Evolutionary conservation across 2,797 vertebrate species (phyloP).

Genomic region (Lepus townsendii): DNA sequence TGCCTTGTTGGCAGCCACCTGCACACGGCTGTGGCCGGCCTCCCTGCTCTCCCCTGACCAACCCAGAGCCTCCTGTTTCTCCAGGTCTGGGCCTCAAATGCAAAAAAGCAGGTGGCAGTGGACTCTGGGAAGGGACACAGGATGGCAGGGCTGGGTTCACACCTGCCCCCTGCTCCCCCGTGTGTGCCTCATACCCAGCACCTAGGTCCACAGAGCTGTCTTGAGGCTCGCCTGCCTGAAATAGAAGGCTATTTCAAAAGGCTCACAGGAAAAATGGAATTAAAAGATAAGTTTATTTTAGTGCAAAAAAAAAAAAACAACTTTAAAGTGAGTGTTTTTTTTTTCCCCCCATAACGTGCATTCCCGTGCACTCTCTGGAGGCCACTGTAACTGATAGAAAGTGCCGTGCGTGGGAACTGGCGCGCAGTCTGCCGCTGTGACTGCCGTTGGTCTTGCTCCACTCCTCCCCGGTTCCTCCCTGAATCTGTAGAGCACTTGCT

Average conservation of each 20-base stretch:
- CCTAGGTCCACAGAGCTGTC: not conserved
- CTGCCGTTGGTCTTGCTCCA: not conserved
- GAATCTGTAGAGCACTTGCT: not conserved
- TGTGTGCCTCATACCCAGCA: not conserved
- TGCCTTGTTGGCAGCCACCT: not conserved
- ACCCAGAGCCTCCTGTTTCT: not conserved
- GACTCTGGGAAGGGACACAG: not conserved
- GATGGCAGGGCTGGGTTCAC: not conserved
- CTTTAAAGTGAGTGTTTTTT: no score
- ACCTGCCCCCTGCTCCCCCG: not conserved
- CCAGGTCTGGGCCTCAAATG: not conserved
- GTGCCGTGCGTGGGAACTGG: not conserved
- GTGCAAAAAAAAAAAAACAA: no score
- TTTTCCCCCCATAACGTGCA: no score
- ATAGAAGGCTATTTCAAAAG: no score
- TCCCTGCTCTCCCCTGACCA: no score
- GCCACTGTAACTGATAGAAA: not conserved
- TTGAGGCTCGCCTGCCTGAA: not conserved
- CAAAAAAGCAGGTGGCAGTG: not conserved
- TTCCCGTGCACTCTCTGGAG: no score
- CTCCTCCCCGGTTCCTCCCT: not conserved
- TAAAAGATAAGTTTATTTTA: no score
- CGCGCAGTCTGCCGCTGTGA: not conserved
- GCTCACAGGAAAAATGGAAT: no score
- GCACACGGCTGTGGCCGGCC: rapidly evolving